Evolutionary conservation across 37 sponge, comb jelly and placozoan species (phyloP).

Genomic region (Cliona cf. orientalis): DNA sequence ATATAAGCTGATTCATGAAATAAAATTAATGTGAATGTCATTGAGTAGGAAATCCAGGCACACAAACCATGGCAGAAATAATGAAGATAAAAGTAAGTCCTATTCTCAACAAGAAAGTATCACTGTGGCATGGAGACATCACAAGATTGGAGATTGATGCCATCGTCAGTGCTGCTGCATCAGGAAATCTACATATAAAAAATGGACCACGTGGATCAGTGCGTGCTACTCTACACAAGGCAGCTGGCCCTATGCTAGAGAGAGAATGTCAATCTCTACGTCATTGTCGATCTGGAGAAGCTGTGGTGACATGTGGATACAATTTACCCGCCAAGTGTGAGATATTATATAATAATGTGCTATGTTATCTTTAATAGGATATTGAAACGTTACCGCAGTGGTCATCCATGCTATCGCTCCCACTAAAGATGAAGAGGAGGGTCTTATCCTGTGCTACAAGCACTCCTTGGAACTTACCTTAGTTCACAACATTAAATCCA

Average conservation of each 20-base stretch:
- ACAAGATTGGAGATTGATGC: constrained; percentile 91
- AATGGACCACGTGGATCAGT: constrained; percentile 99
- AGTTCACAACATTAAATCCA: constrained; percentile 73
- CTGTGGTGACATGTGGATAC: constrained; percentile 76
- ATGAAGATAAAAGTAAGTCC: constrained; percentile 17
- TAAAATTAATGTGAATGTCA: background rate
- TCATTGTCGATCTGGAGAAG: constrained; percentile 81
- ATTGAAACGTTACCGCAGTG: background rate
- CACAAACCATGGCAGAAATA: background rate
- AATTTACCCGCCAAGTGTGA: constrained; percentile 87
- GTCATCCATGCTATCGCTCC: constrained; percentile 95
- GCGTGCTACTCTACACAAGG: constrained; percentile 92
- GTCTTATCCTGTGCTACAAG: constrained; percentile 75
- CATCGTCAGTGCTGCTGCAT: constrained; percentile 98
- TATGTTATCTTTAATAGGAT: background rate
- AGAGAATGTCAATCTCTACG: constrained; percentile 73
- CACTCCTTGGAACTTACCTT: constrained; percentile 60
- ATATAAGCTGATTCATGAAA: background rate
- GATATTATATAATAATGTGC: background rate
- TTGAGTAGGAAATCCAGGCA: background rate
- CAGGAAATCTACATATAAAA: constrained; percentile 78
- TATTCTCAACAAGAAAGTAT: constrained; percentile 70
- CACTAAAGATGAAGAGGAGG: constrained; percentile 15
- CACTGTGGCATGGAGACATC: constrained; percentile 93
- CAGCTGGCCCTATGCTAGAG: constrained; percentile 71